Evolutionary conservation across 2,888 invertebrate species (phyloP).

Genomic region (Seira ritae): DNA sequence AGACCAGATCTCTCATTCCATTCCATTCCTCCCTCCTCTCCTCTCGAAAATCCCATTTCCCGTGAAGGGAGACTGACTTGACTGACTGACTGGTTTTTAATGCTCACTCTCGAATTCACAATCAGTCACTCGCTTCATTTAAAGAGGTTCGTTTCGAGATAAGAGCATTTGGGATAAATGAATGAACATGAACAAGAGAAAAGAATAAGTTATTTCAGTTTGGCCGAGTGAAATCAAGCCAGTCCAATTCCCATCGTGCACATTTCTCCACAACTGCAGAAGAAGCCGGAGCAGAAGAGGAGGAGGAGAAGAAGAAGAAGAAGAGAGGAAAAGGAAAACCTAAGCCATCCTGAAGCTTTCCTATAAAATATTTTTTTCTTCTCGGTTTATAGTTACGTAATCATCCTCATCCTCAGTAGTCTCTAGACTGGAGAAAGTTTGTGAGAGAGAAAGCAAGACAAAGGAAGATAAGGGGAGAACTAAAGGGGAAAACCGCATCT

Average conservation of each 20-base stretch:
- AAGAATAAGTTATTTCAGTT: background rate
- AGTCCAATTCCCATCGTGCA: conserved; percentile 48
- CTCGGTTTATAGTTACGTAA: background rate
- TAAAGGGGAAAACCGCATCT: conserved; percentile 1
- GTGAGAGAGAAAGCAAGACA: background rate
- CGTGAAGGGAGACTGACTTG: too few relatives aligned
- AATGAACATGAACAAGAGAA: background rate
- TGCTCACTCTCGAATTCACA: background rate
- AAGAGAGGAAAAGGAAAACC: background rate
- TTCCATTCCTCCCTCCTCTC: too few relatives aligned
- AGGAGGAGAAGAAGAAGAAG: too few relatives aligned
- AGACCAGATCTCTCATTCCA: too few relatives aligned
- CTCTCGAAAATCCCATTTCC: too few relatives aligned
- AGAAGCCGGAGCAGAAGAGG: background rate
- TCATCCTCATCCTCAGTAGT: background rate
- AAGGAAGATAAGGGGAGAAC: background rate
- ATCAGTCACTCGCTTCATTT: conserved; percentile 9
- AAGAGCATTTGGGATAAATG: conserved; percentile 5
- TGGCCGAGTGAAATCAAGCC: conserved; percentile 12
- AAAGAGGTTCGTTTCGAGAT: background rate
- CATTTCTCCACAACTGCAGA: conserved; percentile 20
- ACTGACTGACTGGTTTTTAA: background rate
- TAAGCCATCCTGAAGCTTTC: background rate
- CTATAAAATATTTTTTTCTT: too few relatives aligned
- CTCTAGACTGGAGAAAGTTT: background rate